These are phyloP conservation scores for Erythrocercus mccallii DNA, from an alignment of 2,113 vertebrate genomes.

Conservation along the genomic window DNA sequence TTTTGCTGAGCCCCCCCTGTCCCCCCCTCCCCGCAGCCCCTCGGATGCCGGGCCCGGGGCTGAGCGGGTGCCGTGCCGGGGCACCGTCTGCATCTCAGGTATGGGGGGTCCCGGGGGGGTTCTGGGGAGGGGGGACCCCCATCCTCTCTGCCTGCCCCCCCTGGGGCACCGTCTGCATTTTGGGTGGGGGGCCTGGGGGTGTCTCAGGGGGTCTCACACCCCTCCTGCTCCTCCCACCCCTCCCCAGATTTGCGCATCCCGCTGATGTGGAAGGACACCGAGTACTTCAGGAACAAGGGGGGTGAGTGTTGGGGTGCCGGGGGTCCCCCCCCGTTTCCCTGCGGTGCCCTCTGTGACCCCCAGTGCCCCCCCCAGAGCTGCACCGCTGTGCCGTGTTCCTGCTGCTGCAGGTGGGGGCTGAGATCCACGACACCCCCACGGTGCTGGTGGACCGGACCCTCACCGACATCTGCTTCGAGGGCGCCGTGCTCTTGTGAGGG, in stretches of 20 bases:
- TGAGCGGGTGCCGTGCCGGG: constrained; percentile 84
- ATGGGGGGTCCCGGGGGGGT: not conserved
- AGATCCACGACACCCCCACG: constrained; percentile 93
- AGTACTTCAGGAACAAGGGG: not conserved
- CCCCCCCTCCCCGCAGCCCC: constrained; percentile 70
- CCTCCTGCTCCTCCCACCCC: too few species aligned
- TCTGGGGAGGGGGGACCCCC: not conserved
- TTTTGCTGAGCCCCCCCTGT: not conserved
- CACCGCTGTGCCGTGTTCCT: constrained; percentile 93
- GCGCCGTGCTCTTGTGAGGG: constrained; percentile 83
- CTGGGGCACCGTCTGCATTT: too few species aligned
- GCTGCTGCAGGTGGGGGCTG: constrained; percentile 86
- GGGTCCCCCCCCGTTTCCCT: not conserved
- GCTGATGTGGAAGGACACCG: not conserved
- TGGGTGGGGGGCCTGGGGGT: too few species aligned
- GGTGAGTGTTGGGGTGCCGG: not conserved
- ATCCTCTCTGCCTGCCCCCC: not conserved
- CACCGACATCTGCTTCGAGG: constrained; percentile 93
- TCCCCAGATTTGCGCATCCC: not conserved
- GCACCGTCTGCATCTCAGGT: constrained; percentile 89
- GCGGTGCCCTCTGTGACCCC: too few species aligned
- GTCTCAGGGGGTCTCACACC: too few species aligned
- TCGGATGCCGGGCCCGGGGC: constrained; percentile 79
- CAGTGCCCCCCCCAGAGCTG: constrained; percentile 71
- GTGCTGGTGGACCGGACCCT: constrained; percentile 91